Evolutionary conservation across 2,113 vertebrate species (phyloP), one percentile per base, ranked within the genome.

Genomic region (Neotoma lepida): DNA sequence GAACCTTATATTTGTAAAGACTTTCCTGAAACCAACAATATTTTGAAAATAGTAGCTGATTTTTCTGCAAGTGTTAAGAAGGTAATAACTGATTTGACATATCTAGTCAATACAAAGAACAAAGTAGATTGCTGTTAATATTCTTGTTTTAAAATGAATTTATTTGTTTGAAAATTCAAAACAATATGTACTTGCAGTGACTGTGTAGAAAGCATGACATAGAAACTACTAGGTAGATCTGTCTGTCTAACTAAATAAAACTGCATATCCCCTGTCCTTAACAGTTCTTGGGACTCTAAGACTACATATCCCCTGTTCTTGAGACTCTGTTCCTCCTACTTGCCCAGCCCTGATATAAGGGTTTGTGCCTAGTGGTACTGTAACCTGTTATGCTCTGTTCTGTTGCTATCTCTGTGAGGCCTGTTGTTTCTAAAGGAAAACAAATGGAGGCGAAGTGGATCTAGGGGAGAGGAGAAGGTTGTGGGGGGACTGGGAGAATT

Each of bases 21-120:
- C 97, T 99, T 99, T 78, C 99, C 99, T 8, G 99, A 99, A 98
- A 99, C 99, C 46, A 99, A 99, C 98, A 99, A 99, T 98, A 99
- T 99, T 96, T 97, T 99, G 97, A 99, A 99, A 99, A 99, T 99
- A 93, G 98, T 99, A 95, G 99, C 99, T 93, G 99, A 99, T 97
- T 99, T 99, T 98, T 99, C 99, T 95, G 99, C 99, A 41, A 99
- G 99, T 89, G 98, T 99, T 98, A 99, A 99, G 98, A 99, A 99
- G 99, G 99, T 99, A 97, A 96, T 91, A 74, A 97, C 96, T 91
- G 63, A 66, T 92, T 94, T 95, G 49, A 63, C 10, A 68, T 1
- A 61, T 26, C 9, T 91, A 28, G 61, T 90, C 6, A 76, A 0
- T 82, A 61, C 7, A 90, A 70, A 17, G 39, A 88, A 86, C 77